phyloP scores from a whole-genome alignment of 1,140 invertebrate species.

The Spodoptera litura region DNA sequence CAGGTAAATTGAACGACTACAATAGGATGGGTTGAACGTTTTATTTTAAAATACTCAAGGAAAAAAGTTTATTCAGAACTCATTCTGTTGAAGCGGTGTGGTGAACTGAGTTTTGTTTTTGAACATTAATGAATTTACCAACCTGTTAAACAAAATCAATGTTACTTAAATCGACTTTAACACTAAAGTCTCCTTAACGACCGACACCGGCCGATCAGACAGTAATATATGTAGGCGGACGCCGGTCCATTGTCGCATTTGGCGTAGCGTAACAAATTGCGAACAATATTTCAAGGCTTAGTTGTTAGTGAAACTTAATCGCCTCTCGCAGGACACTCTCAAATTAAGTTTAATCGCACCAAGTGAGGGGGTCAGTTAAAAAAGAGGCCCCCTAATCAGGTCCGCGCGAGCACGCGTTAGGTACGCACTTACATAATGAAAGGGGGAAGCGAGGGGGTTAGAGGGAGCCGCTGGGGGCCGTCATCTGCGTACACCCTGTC shows the following conservation, averaged over 20 bases:
- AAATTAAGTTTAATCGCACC: slow-evolving; percentile 82
- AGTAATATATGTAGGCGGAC: slow-evolving; percentile 34
- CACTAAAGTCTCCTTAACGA: slow-evolving; percentile 29
- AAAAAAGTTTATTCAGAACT: slow-evolving; percentile 25
- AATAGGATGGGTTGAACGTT: slow-evolving; percentile 26
- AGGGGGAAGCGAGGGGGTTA: slow-evolving; percentile 75
- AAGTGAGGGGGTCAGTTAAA: slow-evolving; percentile 84
- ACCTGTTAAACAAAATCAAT: neutral
- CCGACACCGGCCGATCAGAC: slow-evolving; percentile 20
- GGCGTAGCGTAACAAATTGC: slow-evolving; percentile 49
- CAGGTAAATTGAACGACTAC: slow-evolving; percentile 49
- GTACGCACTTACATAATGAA: slow-evolving; percentile 85
- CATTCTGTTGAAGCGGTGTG: slow-evolving; percentile 6
- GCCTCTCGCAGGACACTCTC: slow-evolving; percentile 70
- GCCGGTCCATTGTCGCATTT: slow-evolving; percentile 34
- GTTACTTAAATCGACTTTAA: slow-evolving; percentile 25
- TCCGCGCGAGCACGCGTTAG: slow-evolving; percentile 82
- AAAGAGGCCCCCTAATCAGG: slow-evolving; percentile 84
- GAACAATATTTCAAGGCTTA: slow-evolving; percentile 55
- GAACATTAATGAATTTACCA: neutral
- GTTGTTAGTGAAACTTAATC: slow-evolving; percentile 71
- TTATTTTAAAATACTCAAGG: slow-evolving; percentile 23
- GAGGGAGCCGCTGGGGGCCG: slow-evolving; percentile 67
- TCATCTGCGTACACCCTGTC: slow-evolving; percentile 84
- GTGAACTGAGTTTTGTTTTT: slow-evolving; percentile 2